These are phyloP conservation scores for Aleiodes leptofemur DNA, from an alignment of 2,888 invertebrate species.

Conservation along the genomic window DNA sequence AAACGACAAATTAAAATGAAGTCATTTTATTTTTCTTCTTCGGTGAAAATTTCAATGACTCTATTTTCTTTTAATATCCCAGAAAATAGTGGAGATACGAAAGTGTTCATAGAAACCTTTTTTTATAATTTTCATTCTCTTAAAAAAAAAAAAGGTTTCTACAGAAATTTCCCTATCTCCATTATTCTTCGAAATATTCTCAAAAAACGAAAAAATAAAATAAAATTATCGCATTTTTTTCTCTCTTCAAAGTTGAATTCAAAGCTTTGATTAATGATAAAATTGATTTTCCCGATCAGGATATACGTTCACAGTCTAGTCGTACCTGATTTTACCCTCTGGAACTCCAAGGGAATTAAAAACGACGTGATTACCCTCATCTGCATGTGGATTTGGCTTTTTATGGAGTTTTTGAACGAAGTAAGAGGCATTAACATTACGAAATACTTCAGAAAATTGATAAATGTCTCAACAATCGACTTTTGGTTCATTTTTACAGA, in stretches of 20 bases:
- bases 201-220: slow-evolving; percentile 42
- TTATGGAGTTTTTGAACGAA: slow-evolving; percentile 63
- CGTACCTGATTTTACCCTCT: slow-evolving; percentile 62
- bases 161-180: too few relatives aligned
- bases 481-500: slow-evolving; percentile 34
- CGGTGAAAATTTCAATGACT: too few relatives aligned
- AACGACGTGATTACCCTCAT: slow-evolving; percentile 54
- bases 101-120: too few relatives aligned
- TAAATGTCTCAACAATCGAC: too few relatives aligned
- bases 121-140: too few relatives aligned
- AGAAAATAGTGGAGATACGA: too few relatives aligned
- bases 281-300: slow-evolving; percentile 56
- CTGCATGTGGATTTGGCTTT: slow-evolving; percentile 65
- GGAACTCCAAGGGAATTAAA: slow-evolving; percentile 51
- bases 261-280: too few relatives aligned
- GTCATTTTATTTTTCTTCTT: too few relatives aligned
- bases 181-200: slow-evolving; percentile 51
- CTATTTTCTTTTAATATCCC: too few relatives aligned
- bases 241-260: too few relatives aligned
- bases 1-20: too few relatives aligned
- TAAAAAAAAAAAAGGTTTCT: too few relatives aligned
- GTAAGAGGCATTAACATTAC: slow-evolving; percentile 53
- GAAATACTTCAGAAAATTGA: neutral
- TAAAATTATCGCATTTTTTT: neutral
- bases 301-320: slow-evolving; percentile 61